A percentile compares a stretch with the other conserved stretches of the same genome.
phyloP scores from a whole-genome alignment of 2,888 invertebrate species.

The Candidula unifasciata region DNA sequence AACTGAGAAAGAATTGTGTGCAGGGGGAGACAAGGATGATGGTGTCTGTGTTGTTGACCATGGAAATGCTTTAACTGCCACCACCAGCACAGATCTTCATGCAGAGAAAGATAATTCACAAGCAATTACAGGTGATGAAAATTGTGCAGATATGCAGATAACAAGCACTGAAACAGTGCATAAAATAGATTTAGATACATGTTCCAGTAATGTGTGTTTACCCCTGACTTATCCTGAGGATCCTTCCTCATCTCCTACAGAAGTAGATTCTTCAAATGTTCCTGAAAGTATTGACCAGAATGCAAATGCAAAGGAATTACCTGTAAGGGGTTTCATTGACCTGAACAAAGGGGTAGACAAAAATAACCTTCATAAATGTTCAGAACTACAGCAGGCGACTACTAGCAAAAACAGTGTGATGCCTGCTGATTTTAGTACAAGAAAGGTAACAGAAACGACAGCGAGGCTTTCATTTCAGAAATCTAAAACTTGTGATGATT shows the following conservation, averaged over 20 bases:
- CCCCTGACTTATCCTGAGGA: not conserved
- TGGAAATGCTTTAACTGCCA: not conserved
- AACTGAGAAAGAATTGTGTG: not conserved
- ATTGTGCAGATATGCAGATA: not conserved
- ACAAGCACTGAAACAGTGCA: not conserved
- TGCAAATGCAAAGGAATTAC: constrained; percentile 39
- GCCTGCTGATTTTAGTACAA: not conserved
- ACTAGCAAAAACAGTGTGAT: not conserved
- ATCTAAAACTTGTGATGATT: constrained; percentile 48
- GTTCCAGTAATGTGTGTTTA: no score
- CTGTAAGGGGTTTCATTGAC: constrained; percentile 12
- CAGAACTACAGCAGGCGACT: not conserved
- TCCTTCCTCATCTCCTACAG: not conserved
- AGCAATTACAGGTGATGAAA: not conserved
- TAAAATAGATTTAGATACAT: not conserved
- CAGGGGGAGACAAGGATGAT: not conserved
- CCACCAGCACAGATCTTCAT: no score
- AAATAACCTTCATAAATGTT: not conserved
- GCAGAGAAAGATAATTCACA: not conserved
- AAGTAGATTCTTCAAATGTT: constrained; percentile 1
- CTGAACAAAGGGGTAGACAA: not conserved
- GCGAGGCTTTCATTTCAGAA: constrained; percentile 31
- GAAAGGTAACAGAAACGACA: not conserved
- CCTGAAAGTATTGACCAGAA: constrained; percentile 47
- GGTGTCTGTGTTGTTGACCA: not conserved